Evolutionary conservation across 2,113 vertebrate genomes (phyloP), one percentile per base, ranked within the genome.

Genomic region (Pluvianellus socialis): DNA sequence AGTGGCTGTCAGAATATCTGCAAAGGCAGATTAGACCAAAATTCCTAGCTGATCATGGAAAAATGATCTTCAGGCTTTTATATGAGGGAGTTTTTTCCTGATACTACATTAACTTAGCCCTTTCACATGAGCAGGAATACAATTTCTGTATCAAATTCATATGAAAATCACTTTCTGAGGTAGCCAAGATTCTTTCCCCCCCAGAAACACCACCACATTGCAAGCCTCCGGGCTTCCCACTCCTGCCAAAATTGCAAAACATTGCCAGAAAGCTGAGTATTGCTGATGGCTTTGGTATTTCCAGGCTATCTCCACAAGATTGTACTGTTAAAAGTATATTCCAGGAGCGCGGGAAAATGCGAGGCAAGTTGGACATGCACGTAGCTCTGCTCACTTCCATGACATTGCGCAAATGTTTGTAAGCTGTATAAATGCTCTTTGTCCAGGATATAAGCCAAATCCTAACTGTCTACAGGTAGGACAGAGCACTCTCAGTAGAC

Each of bases 391-490:
- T 93, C 61, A 9, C 79, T 95, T 72, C 49, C 35, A 28, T 87
- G 84, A 35, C 28, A 1, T 44, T 79, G 77, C 12, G 9, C 92
- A 82, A 92, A 89, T 0, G 5, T 75, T 92, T 91, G 65, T 67
- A 81, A 91, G 91, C 84, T 86, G n/a, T 89, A 66, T 92, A 96
- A 95, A 88, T 89, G 70, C 62, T 79, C 70, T 26, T 77, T 47
- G 49, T 85, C n/a, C 84, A 94, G 96, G 94, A 94, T 80, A 32
- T 19, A 68, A 96, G 81, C 95, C 92, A 95, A 96, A 81, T 92
- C 73, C 12, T 7, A 72, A n/a, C 90, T 95, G 94, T 91, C 91
- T 86, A 35, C 92, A 94, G 95, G 93, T 94, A 96, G 94, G 87
- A 84, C 68, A 67, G 74, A 94, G 42, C 73, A 17, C 84, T 95